Percentiles rank a stretch among this genome's conserved stretches.
These are phyloP conservation scores for Knipowitschia caucasica DNA, from an alignment of 2,797 vertebrate genomes.

Conservation along the genomic window DNA sequence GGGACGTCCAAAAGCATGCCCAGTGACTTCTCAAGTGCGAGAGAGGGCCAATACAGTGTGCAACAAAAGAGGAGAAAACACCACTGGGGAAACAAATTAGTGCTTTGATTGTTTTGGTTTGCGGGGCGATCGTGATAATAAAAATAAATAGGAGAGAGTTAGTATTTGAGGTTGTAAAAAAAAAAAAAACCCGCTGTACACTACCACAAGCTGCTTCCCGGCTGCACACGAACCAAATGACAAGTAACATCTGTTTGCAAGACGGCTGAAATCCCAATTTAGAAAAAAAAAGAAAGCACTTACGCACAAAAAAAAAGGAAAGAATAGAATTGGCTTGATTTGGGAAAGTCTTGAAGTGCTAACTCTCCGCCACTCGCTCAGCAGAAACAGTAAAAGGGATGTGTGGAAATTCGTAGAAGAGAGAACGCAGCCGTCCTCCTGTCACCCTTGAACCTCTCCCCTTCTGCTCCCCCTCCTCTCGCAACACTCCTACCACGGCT, in stretches of 20 bases:
- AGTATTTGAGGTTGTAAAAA: slow-evolving; percentile 49
- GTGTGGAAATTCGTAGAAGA: slow-evolving; percentile 67
- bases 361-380: slow-evolving; percentile 60
- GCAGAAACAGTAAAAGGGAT: slow-evolving; percentile 62
- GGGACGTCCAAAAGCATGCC: slow-evolving; percentile 39
- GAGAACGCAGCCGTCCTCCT: slow-evolving; percentile 73
- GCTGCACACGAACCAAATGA: slow-evolving; percentile 81
- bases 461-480: slow-evolving; percentile 41
- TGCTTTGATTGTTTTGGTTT: slow-evolving; percentile 56
- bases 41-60: slow-evolving; percentile 42
- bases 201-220: slow-evolving; percentile 76
- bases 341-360: slow-evolving; percentile 52
- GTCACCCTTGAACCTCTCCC: slow-evolving; percentile 75
- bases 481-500: slow-evolving; percentile 16
- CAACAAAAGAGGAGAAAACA: slow-evolving; percentile 45
- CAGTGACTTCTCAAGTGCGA: slow-evolving; percentile 37
- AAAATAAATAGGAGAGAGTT: slow-evolving; percentile 45
- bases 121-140: slow-evolving; percentile 29
- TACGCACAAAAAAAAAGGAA: slow-evolving; percentile 51
- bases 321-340: slow-evolving; percentile 72
- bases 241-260: slow-evolving; percentile 89
- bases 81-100: slow-evolving; percentile 34
- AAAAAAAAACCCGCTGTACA: slow-evolving; percentile 60
- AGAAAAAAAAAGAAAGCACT: slow-evolving; percentile 48
- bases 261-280: slow-evolving; percentile 79